Conservation (phyloP, 2,797 vertebrate genomes). For the Sciaenops ocellatus region DNA sequence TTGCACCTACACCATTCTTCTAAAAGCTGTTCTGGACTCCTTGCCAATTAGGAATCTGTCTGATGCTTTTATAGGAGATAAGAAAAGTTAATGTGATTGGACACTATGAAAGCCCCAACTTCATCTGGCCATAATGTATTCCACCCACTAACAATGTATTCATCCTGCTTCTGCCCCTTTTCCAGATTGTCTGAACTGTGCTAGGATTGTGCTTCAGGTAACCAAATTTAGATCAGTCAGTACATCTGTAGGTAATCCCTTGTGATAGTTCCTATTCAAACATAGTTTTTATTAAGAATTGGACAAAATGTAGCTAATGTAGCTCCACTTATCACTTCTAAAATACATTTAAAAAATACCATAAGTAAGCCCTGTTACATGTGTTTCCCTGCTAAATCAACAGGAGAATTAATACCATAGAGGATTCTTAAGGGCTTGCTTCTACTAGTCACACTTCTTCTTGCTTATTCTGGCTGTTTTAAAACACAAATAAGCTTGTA, state of each 20-base stretch:
- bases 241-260: not conserved
- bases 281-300: not conserved
- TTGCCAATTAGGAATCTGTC: slow-evolving; percentile 50
- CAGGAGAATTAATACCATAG: not conserved
- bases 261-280: not conserved
- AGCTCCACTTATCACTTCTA: not conserved
- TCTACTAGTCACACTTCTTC: not conserved
- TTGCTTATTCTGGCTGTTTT: slow-evolving; percentile 11
- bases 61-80: slow-evolving; percentile 46
- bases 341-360: not conserved
- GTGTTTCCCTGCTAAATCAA: slow-evolving; percentile 19
- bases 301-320: not conserved
- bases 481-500: not conserved
- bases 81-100: slow-evolving; percentile 57
- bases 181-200: slow-evolving; percentile 24
- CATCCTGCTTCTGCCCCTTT: slow-evolving; percentile 30
- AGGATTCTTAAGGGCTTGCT: slow-evolving; percentile 7
- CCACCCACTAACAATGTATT: slow-evolving; percentile 57
- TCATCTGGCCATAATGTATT: slow-evolving; percentile 58
- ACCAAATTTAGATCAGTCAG: slow-evolving; percentile 36
- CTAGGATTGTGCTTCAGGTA: slow-evolving; percentile 39
- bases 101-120: slow-evolving; percentile 51
- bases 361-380: slow-evolving; percentile 1
- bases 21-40: not conserved
- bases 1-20: slow-evolving; percentile 1